A percentile compares a stretch with the other conserved stretches of the same genome.
Conservation (phyloP, 2,888 invertebrate genomes). For the Ophion costatus region DNA sequence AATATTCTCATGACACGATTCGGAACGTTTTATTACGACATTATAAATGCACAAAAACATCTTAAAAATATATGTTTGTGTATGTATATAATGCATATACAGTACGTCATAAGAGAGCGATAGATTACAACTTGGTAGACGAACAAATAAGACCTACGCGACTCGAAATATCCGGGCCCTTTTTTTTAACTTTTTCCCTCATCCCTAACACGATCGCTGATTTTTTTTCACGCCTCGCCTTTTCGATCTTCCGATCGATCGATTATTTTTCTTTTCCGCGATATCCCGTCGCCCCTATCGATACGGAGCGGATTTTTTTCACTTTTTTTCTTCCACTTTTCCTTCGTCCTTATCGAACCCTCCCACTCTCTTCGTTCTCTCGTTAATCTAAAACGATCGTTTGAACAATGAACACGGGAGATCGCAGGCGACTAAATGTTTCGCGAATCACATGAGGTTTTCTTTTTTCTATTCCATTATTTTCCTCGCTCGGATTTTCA, state of each 20-base stretch:
- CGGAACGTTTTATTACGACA: constrained; percentile 77
- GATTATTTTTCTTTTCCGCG: background rate
- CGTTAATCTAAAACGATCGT: constrained; percentile 49
- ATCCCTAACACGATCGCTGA: background rate
- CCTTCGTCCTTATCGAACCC: background rate
- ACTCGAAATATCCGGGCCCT: constrained; percentile 62
- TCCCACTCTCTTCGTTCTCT: constrained; percentile 8
- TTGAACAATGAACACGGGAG: constrained; percentile 58
- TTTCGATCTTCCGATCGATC: background rate
- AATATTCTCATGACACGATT: constrained; percentile 74
- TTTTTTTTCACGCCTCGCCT: background rate
- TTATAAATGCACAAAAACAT: constrained; percentile 80
- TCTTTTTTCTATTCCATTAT: constrained; percentile 28
- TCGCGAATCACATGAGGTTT: constrained; percentile 69
- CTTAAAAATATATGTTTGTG: constrained; percentile 77
- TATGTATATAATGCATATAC: constrained; percentile 73
- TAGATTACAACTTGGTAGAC: constrained; percentile 73
- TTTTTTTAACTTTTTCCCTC: constrained; percentile 25
- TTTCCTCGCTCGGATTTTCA: constrained; percentile 26
- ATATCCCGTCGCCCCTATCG: background rate
- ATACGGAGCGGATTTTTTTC: background rate
- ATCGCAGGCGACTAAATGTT: constrained; percentile 45
- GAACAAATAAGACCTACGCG: constrained; percentile 70
- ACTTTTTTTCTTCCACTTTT: background rate
- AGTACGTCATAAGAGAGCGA: constrained; percentile 72